Evolutionary conservation across 2,888 invertebrate genomes (phyloP).

Genomic region (Habrosyne pyritoides): DNA sequence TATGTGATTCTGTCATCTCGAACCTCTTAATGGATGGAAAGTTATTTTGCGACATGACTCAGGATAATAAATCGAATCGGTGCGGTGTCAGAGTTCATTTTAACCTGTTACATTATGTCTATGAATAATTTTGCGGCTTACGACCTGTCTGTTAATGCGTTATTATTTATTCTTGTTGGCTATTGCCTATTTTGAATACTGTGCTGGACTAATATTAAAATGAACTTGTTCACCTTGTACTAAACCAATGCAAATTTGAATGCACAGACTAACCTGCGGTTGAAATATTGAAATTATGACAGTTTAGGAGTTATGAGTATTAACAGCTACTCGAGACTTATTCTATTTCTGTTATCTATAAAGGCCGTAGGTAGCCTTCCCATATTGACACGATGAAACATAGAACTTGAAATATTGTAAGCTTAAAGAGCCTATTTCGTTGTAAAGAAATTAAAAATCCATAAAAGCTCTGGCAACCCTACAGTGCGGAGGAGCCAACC

Average conservation of each 20-base stretch:
- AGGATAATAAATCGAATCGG: conserved; percentile 34
- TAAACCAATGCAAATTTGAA: neutral
- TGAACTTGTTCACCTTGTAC: neutral
- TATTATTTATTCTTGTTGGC: conserved; percentile 16
- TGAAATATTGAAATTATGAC: neutral
- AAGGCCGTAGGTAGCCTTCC: no score
- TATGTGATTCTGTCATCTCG: neutral
- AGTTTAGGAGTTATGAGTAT: conserved; percentile 11
- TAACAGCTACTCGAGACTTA: neutral
- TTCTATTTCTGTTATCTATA: neutral
- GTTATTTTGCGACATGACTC: conserved; percentile 38
- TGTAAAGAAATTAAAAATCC: no score
- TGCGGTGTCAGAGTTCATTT: conserved; percentile 49
- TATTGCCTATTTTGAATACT: conserved; percentile 1
- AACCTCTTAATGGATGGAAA: conserved; percentile 27
- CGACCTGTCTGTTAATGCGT: conserved; percentile 12
- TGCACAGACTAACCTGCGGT: neutral
- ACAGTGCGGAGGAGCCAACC: conserved; percentile 13
- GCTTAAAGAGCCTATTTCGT: no score
- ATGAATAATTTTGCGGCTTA: conserved; percentile 28
- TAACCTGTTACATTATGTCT: conserved; percentile 24
- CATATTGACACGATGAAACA: no score
- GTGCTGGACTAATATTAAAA: neutral
- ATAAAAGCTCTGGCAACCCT: conserved; percentile 15
- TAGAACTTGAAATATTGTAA: no score